Evolutionary conservation across 2,888 invertebrate species (phyloP).

Genomic region (Agrochola lota): DNA sequence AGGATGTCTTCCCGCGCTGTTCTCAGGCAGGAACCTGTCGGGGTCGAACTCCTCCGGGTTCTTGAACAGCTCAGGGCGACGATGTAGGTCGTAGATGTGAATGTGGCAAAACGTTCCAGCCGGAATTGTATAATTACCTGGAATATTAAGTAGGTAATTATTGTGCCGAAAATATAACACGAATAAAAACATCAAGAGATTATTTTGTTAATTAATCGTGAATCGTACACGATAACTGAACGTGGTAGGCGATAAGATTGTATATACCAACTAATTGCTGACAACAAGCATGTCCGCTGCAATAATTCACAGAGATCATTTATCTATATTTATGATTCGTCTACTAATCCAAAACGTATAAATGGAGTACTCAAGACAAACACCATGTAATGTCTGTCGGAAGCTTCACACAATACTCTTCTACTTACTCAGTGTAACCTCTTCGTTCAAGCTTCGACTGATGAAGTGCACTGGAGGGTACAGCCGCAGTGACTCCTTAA

Average conservation of each 20-base stretch:
- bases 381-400: neutral
- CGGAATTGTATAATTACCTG: slow-evolving; percentile 89
- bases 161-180: too few species aligned
- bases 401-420: neutral
- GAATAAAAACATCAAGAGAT: too few species aligned
- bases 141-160: neutral
- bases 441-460: slow-evolving; percentile 90
- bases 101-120: slow-evolving; percentile 87
- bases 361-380: neutral
- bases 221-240: too few species aligned
- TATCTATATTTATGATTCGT: too few species aligned
- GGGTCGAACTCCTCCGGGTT: slow-evolving; percentile 93
- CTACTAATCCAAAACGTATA: neutral
- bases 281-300: neutral
- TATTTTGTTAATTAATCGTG: too few species aligned
- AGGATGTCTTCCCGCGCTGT: slow-evolving; percentile 89
- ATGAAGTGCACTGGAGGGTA: slow-evolving; percentile 93
- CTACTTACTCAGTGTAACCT: slow-evolving; percentile 90
- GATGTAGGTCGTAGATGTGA: slow-evolving; percentile 92
- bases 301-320: neutral
- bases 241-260: too few species aligned
- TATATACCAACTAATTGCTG: neutral
- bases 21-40: slow-evolving; percentile 92
- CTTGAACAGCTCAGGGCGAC: slow-evolving; percentile 91
- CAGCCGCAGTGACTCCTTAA: slow-evolving; percentile 92